Evolutionary conservation across 2,113 vertebrate species (phyloP).

Genomic region (Nerophis lumbriciformis): DNA sequence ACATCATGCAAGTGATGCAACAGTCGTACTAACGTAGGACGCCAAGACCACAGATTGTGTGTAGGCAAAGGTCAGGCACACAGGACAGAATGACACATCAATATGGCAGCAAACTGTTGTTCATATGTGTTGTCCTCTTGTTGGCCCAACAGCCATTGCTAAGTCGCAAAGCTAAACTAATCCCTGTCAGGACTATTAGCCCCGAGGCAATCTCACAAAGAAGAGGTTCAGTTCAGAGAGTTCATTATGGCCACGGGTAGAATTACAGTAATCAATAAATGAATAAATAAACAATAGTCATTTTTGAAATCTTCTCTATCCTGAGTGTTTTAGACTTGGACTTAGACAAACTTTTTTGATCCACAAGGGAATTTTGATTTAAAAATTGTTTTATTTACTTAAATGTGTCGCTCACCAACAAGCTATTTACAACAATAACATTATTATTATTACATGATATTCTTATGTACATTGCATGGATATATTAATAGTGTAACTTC

Average conservation of each 20-base stretch:
- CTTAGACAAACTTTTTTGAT: no score
- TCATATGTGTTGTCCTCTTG: constrained; percentile 1
- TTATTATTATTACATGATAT: no score
- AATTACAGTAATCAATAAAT: background rate
- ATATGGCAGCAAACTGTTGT: background rate
- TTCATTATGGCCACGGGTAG: background rate
- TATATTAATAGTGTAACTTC: no score
- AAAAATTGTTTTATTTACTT: no score
- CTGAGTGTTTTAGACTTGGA: no score
- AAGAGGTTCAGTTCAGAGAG: constrained; percentile 3
- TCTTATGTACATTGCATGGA: no score
- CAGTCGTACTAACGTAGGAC: background rate
- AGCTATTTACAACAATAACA: no score
- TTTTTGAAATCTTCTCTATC: no score
- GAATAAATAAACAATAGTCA: no score
- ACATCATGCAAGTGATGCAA: background rate
- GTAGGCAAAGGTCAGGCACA: background rate
- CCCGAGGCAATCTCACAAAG: background rate
- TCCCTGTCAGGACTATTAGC: background rate
- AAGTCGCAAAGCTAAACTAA: constrained; percentile 6
- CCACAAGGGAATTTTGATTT: no score
- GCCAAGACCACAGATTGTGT: background rate
- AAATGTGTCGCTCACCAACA: no score
- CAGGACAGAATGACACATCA: background rate
- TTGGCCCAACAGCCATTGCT: constrained; percentile 10